Conservation (phyloP, 2,797 vertebrate genomes). For the Ctenochaetus hawaiiensis region DNA sequence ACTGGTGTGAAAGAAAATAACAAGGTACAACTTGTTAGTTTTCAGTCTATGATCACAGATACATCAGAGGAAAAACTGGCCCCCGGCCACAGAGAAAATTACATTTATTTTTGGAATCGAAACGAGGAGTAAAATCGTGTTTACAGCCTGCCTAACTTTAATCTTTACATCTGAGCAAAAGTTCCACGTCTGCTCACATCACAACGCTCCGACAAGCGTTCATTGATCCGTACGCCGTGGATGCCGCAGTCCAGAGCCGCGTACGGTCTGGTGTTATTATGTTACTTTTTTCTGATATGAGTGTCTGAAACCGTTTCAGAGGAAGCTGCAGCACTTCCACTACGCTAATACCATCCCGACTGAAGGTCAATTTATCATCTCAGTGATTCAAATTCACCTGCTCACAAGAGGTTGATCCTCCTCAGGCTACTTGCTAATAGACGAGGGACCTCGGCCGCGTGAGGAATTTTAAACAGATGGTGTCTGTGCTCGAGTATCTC, state of each 20-base stretch:
- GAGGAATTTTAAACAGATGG: slow-evolving; percentile 67
- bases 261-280: slow-evolving; percentile 1
- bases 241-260: not conserved
- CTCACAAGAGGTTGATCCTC: slow-evolving; percentile 57
- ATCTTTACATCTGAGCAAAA: slow-evolving; percentile 37
- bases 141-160: slow-evolving; percentile 28
- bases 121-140: slow-evolving; percentile 20
- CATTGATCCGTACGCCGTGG: slow-evolving; percentile 17
- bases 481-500: slow-evolving; percentile 59
- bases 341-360: slow-evolving; percentile 39
- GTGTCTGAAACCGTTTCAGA: slow-evolving; percentile 39
- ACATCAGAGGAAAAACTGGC: slow-evolving; percentile 28
- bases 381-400: slow-evolving; percentile 61
- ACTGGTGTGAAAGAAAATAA: slow-evolving; percentile 22
- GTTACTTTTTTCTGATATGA: slow-evolving; percentile 35
- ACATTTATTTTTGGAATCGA: slow-evolving; percentile 41
- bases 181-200: slow-evolving; percentile 5
- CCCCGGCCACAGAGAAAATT: slow-evolving; percentile 23
- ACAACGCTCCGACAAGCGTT: not conserved
- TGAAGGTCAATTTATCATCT: slow-evolving; percentile 76
- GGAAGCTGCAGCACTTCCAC: slow-evolving; percentile 43
- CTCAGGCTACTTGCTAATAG: slow-evolving; percentile 30
- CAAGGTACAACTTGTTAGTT: slow-evolving; percentile 1
- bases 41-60: slow-evolving; percentile 22
- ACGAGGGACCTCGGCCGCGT: slow-evolving; percentile 31